Evolutionary conservation across 2,113 vertebrate genomes (phyloP).

Genomic region (Sula dactylatra): DNA sequence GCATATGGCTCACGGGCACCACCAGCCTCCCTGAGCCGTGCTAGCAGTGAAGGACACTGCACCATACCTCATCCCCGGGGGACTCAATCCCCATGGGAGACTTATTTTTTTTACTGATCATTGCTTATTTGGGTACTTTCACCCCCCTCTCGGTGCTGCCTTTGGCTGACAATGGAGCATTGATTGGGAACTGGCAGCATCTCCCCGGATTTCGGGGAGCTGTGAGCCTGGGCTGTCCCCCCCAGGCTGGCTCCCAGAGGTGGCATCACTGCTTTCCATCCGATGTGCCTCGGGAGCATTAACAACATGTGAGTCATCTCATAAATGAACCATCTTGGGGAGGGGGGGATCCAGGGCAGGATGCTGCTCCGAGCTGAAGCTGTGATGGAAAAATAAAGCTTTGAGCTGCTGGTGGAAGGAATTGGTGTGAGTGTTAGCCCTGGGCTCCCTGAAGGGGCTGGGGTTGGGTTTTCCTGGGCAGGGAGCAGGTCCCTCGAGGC

Average conservation of each 20-base stretch:
- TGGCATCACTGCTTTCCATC: not conserved
- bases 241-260: not conserved
- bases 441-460: not conserved
- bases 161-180: not conserved
- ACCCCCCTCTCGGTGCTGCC: too few relatives aligned
- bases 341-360: not conserved
- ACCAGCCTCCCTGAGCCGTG: not conserved
- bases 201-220: not conserved
- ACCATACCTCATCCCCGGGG: not conserved
- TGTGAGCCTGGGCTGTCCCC: not conserved
- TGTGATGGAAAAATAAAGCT: not conserved
- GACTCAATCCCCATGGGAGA: not conserved
- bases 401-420: not conserved
- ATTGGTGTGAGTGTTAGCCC: not conserved
- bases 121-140: not conserved
- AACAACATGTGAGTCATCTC: conserved; percentile 35
- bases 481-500: not conserved
- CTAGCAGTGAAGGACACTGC: rapidly evolving
- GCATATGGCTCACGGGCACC: rapidly evolving
- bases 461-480: not conserved
- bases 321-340: not conserved
- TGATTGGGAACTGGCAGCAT: not conserved
- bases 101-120: not conserved
- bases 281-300: not conserved
- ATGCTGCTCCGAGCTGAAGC: not conserved